Conservation (phyloP, 30 jellyfish, hydroid and myxozoan species). For the Chironex yamaguchii region DNA sequence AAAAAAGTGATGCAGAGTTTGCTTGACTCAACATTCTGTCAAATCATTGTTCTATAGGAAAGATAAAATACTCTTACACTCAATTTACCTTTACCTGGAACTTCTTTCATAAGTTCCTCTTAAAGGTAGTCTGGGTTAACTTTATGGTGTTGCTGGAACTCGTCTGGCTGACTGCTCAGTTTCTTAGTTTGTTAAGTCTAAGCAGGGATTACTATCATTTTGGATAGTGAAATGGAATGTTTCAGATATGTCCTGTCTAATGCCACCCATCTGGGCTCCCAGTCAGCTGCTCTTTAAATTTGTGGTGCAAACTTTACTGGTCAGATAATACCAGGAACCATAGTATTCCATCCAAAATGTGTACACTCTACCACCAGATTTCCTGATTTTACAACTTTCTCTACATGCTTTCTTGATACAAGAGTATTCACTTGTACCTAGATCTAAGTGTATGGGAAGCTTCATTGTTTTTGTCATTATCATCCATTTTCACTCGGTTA, state of each 20-base stretch:
- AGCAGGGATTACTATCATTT: no score
- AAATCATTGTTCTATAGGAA: conserved; percentile 38
- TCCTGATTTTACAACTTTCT: neutral
- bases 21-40: no score
- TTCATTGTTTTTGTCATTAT: conserved; percentile 9
- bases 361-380: conserved; percentile 56
- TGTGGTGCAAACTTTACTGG: conserved; percentile 13
- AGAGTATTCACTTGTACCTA: neutral
- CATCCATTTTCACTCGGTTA: neutral
- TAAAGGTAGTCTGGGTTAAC: conserved; percentile 36
- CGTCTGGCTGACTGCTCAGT: conserved; percentile 18
- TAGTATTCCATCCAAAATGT: conserved; percentile 54
- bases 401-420: neutral
- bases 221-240: conserved; percentile 12
- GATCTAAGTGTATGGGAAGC: conserved; percentile 15
- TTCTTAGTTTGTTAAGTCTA: conserved; percentile 22
- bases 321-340: conserved; percentile 43
- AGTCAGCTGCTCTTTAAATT: conserved; percentile 27
- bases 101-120: conserved; percentile 39
- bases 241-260: neutral
- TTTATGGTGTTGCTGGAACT: conserved; percentile 2
- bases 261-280: conserved; percentile 17
- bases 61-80: conserved; percentile 30
- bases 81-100: neutral
- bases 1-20: no score